phyloP scores from a whole-genome alignment of 2,888 invertebrate species.

The Eugnorisma glareosa region DNA sequence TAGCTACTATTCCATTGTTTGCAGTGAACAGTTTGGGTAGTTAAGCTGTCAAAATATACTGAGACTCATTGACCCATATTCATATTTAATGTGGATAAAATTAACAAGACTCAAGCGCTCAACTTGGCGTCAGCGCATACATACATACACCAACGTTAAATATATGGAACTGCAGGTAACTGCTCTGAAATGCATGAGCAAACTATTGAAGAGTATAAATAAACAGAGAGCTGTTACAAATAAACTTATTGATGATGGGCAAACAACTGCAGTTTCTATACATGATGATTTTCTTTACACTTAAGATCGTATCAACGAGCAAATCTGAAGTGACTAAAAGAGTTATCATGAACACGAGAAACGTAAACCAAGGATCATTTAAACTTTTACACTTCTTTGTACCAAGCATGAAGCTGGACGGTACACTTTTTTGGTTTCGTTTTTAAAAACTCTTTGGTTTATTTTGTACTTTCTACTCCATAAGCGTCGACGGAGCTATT shows the following conservation, averaged over 20 bases:
- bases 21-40: neutral
- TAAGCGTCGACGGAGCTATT: constrained; percentile 49
- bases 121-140: neutral
- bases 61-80: neutral
- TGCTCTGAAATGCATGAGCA: constrained; percentile 2
- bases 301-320: neutral
- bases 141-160: neutral
- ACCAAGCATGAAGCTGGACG: constrained; percentile 61
- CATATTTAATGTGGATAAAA: neutral
- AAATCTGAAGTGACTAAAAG: neutral
- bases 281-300: constrained; percentile 14
- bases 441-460: constrained; percentile 58
- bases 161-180: constrained; percentile 22
- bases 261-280: constrained; percentile 11
- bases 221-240: constrained; percentile 18
- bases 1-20: neutral
- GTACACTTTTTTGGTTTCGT: constrained; percentile 55
- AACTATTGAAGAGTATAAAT: constrained; percentile 12
- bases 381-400: constrained; percentile 58
- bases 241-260: constrained; percentile 13
- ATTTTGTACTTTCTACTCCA: constrained; percentile 55
- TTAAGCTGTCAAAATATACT: neutral
- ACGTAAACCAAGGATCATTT: constrained; percentile 30
- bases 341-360: neutral
- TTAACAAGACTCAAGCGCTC: neutral